Base-by-base conservation (phyloP, 2,797 vertebrate species). In the Megaceryle alcyon region DNA sequence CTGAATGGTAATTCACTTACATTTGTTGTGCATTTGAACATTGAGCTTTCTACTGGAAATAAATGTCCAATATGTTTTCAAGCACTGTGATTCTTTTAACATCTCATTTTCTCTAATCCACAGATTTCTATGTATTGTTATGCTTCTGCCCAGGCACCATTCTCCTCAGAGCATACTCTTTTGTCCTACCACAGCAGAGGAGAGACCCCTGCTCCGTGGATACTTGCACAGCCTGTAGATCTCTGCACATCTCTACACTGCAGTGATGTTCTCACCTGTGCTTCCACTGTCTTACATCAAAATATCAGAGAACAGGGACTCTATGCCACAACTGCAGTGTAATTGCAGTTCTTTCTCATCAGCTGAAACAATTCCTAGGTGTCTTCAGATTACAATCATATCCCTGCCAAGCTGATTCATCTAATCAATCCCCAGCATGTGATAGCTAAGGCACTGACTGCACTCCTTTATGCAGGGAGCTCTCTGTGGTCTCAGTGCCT, bases 271-370 rank as follows among this genome's bases (percentile, higher is more conserved):
- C 44, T 77, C 72, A 44, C 19, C 15, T 5, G 2, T 3, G 3
- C 22, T 56, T 78, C 35, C 29, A 13, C 56, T n/a, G 15, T 10
- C 9, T 35, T 20, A 33, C 29, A 31, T 29, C 53, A 72, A 86
- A 92, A 80, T 72, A 44, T 53, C 37, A 28, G 51, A 49, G 25
- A 73, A 31, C 6, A 23, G 28, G 14, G 9, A 54, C 15, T 18
- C 11, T 51, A 46, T 23, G 31, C 9, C 51, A 54, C 26, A 66
- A 25, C n/a, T 29, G 25, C 25, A 49, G 25, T 0, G 0, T 28
- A 82, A 57, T 9, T 56, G 39, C 46, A 79, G 29, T 22, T 49
- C 46, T 93, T 15, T 28, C 22, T 83, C 25, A 69, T 44, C 8
- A 46, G 29, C 31, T 88, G 25, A 84, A 93, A 81, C 16, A 56